These are phyloP conservation scores for Pseudomugil tenellus DNA, from an alignment of 2,797 vertebrate genomes.

Conservation along the genomic window DNA sequence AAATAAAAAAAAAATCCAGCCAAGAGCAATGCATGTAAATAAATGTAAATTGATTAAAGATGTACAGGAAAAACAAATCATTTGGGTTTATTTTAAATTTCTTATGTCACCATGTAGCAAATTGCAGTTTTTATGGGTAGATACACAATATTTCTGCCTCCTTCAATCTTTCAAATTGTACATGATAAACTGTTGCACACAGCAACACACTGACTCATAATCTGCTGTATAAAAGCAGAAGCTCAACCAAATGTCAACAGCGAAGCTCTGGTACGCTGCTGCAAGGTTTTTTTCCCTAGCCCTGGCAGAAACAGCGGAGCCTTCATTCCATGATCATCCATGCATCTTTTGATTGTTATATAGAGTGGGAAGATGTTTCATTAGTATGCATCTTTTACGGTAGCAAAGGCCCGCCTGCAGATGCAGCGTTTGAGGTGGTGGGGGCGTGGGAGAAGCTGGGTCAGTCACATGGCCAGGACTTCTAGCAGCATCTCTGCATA, in stretches of 20 bases:
- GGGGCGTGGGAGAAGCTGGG: constrained; percentile 69
- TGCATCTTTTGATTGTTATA: constrained; percentile 83
- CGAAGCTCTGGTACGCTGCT: constrained; percentile 41
- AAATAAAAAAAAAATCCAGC: constrained; percentile 10
- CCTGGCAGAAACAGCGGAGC: constrained; percentile 66
- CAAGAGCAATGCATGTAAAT: constrained; percentile 41
- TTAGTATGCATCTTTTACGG: constrained; percentile 81
- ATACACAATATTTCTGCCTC: constrained; percentile 13
- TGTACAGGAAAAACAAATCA: constrained; percentile 21
- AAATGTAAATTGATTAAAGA: constrained; percentile 46
- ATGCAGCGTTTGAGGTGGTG: constrained; percentile 54
- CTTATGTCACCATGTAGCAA: constrained; percentile 23
- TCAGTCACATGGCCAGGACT: constrained; percentile 67
- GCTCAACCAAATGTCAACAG: constrained; percentile 64
- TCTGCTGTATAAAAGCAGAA: constrained; percentile 55
- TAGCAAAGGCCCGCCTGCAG: constrained; percentile 53
- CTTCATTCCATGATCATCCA: constrained; percentile 72
- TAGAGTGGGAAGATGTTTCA: constrained; percentile 60
- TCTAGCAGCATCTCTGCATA: constrained; percentile 58
- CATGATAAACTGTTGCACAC: constrained; percentile 53
- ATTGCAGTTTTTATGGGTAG: constrained; percentile 22
- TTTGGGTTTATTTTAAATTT: constrained; percentile 8
- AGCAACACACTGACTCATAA: constrained; percentile 51
- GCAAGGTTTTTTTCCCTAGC: constrained; percentile 53
- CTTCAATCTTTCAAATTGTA: constrained; percentile 42